Conservation (phyloP, 1,140 invertebrate genomes). For the Halyomorpha halys region DNA sequence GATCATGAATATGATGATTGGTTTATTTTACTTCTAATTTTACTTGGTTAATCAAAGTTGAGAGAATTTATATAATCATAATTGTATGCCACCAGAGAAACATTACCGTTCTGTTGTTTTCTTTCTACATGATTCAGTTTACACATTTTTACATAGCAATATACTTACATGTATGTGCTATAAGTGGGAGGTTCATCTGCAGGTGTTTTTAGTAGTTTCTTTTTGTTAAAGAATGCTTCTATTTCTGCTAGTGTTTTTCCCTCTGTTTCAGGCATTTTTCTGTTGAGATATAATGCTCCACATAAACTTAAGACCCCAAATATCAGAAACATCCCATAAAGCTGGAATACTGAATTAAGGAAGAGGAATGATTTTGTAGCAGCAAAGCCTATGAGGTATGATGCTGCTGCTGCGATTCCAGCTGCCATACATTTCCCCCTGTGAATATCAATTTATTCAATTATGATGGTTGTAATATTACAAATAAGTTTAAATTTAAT, state of each 20-base stretch:
- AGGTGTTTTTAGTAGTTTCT: not conserved
- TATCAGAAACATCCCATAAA: slow-evolving; percentile 28
- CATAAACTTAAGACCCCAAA: slow-evolving; percentile 27
- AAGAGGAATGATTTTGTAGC: slow-evolving; percentile 30
- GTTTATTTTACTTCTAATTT: too few relatives aligned
- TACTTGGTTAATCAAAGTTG: too few relatives aligned
- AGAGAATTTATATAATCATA: too few relatives aligned
- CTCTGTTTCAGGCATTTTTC: slow-evolving; percentile 32
- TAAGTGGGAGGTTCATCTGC: not conserved
- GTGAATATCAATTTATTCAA: not conserved
- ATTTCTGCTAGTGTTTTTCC: slow-evolving; percentile 32
- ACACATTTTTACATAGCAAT: too few relatives aligned
- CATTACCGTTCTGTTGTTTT: too few relatives aligned
- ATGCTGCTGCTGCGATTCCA: slow-evolving; percentile 31
- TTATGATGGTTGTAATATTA: too few relatives aligned
- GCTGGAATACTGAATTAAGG: slow-evolving; percentile 21
- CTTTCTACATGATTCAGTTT: too few relatives aligned
- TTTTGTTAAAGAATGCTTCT: slow-evolving; percentile 25
- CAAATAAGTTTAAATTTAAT: too few relatives aligned
- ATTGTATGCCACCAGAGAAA: too few relatives aligned
- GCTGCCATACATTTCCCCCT: slow-evolving; percentile 30
- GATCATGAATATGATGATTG: too few relatives aligned
- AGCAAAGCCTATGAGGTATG: slow-evolving; percentile 31
- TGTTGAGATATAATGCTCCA: slow-evolving; percentile 30
- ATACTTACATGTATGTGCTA: not conserved